A percentile compares a stretch with the other conserved stretches of the same genome.
These are phyloP conservation scores for Elephantulus edwardii DNA, from an alignment of 2,113 vertebrate genomes.

Conservation along the genomic window DNA sequence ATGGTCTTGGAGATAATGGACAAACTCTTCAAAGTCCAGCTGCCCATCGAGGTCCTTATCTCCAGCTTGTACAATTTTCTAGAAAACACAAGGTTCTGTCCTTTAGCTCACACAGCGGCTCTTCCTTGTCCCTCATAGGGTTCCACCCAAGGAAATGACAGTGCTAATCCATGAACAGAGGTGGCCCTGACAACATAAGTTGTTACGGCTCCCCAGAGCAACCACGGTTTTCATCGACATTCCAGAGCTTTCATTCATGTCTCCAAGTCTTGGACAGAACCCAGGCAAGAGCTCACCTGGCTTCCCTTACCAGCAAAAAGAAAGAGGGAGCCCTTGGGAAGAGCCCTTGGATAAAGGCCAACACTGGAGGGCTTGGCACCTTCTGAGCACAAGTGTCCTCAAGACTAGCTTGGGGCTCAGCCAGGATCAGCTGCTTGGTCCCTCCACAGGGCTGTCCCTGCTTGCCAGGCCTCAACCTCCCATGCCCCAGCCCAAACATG, in stretches of 20 bases:
- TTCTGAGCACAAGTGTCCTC: neutral
- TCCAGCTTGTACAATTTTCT: conserved; percentile 98
- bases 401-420: neutral
- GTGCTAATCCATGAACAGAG: neutral
- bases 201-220: neutral
- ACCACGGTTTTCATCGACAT: neutral
- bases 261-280: neutral
- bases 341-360: neutral
- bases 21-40: conserved; percentile 97
- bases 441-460: conserved; percentile 60
- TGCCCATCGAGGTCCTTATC: conserved; percentile 97
- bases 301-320: neutral
- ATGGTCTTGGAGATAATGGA: conserved; percentile 96
- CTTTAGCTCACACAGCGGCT: neutral
- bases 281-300: neutral
- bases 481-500: neutral
- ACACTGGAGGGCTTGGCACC: neutral
- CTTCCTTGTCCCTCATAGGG: neutral
- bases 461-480: neutral
- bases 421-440: conserved; percentile 60
- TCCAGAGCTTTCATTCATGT: neutral
- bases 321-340: fast-evolving
- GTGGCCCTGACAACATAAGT: neutral
- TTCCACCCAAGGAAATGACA: neutral
- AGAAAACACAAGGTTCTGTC: conserved; percentile 37